Conservation (phyloP, 37 sponge, comb jelly and placozoan genomes). For the Crambe crambe region DNA sequence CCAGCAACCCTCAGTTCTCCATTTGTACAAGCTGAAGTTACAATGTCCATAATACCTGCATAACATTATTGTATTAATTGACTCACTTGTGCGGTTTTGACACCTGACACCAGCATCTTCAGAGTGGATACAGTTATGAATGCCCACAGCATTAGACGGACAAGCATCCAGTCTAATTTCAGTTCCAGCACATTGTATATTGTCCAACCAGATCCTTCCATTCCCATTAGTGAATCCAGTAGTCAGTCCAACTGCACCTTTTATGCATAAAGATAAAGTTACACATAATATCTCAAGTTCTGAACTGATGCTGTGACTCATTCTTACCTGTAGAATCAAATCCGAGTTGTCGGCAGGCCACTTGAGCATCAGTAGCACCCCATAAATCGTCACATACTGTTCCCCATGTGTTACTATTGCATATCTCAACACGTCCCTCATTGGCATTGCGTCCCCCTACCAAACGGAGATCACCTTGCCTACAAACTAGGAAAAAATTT, state of each 20-base stretch:
- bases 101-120: slow-evolving; percentile 28
- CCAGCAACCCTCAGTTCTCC: background rate
- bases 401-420: slow-evolving; percentile 18
- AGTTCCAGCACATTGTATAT: slow-evolving; percentile 36
- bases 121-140: slow-evolving; percentile 28
- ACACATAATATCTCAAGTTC: too few species aligned
- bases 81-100: background rate
- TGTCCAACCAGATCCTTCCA: slow-evolving; percentile 33
- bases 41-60: too few species aligned
- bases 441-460: background rate
- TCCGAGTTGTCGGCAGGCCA: slow-evolving; percentile 35
- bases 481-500: background rate
- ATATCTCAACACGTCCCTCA: slow-evolving; percentile 36
- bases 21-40: background rate
- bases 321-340: background rate
- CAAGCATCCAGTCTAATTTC: slow-evolving; percentile 35
- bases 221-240: slow-evolving; percentile 13
- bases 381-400: slow-evolving; percentile 41
- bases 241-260: background rate
- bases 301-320: too few species aligned
- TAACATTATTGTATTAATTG: too few species aligned
- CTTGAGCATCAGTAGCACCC: slow-evolving; percentile 7
- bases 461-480: background rate
- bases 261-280: too few species aligned
- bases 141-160: slow-evolving; percentile 8